phyloP scores from a whole-genome alignment of 1,140 invertebrate species.

The Oppia nitens region DNA sequence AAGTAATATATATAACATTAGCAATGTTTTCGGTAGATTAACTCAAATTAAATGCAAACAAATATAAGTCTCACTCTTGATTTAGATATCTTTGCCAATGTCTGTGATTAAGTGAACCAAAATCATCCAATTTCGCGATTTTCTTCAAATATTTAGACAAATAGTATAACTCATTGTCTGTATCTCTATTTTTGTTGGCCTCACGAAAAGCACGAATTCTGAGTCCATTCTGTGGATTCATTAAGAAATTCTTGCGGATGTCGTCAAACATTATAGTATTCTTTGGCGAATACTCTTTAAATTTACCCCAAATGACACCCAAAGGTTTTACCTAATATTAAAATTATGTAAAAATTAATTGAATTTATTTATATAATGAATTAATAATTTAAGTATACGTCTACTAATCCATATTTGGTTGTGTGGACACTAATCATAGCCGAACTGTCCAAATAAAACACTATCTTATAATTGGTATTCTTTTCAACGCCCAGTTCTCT shows the following conservation, averaged over 20 bases:
- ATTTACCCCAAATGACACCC: conserved; percentile 93
- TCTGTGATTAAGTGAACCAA: conserved; percentile 64
- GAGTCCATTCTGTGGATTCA: conserved; percentile 88
- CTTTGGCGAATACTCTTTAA: conserved; percentile 50
- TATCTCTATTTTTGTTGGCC: conserved; percentile 67
- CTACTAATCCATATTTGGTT: conserved; percentile 70
- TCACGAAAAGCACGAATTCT: conserved; percentile 72
- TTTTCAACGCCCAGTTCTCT: conserved; percentile 63
- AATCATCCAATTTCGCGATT: conserved; percentile 66
- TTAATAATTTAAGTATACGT: conserved; percentile 38
- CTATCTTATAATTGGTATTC: conserved; percentile 74
- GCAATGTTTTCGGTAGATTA: too few species aligned
- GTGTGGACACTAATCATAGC: conserved; percentile 90
- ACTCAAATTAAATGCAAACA: too few species aligned
- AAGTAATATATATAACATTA: too few species aligned
- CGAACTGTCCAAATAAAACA: conserved; percentile 71
- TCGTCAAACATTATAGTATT: conserved; percentile 99
- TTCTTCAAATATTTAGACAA: conserved; percentile 53
- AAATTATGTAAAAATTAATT: conserved; percentile 12
- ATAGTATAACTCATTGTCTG: conserved; percentile 65
- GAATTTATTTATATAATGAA: not conserved
- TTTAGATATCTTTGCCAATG: too few species aligned
- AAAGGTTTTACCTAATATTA: conserved; percentile 71
- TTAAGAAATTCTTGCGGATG: conserved; percentile 87
- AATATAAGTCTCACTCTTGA: too few species aligned